These are phyloP conservation scores for Halcyon badia DNA, from an alignment of 2,797 vertebrate genomes.

Conservation along the genomic window DNA sequence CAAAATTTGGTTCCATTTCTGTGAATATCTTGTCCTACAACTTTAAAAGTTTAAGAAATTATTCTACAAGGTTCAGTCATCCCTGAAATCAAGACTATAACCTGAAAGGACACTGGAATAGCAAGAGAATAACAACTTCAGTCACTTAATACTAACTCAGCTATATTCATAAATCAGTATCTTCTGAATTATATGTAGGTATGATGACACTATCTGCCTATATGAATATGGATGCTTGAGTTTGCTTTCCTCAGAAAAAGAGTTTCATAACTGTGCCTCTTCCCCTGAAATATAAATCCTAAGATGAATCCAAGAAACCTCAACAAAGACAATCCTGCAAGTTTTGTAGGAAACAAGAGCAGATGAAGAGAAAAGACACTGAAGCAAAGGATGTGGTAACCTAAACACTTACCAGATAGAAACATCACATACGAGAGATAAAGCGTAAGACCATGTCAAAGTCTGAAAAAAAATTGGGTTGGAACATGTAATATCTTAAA, in stretches of 20 bases:
- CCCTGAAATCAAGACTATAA: not conserved
- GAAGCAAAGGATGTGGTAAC: not conserved
- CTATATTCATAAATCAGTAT: not conserved
- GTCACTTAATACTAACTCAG: not conserved
- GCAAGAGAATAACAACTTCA: not conserved
- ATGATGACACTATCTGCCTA: not conserved
- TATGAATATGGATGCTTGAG: not conserved
- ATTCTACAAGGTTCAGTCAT: not conserved
- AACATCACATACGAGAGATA: accelerated
- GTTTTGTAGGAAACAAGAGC: not conserved
- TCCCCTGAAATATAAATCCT: not conserved
- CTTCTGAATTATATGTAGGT: not conserved
- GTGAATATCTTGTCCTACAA: not conserved
- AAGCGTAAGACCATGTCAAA: not conserved
- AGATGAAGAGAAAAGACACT: not conserved
- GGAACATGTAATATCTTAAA: not conserved
- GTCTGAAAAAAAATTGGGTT: not conserved
- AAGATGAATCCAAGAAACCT: not conserved
- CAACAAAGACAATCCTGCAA: not conserved
- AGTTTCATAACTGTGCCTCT: not conserved
- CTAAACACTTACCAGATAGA: not conserved
- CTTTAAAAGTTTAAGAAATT: not conserved
- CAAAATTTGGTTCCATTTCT: not conserved
- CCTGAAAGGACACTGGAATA: not conserved
- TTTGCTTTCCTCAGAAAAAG: not conserved